Evolutionary conservation across 2,113 vertebrate genomes (phyloP).

Genomic region (Otis tarda): DNA sequence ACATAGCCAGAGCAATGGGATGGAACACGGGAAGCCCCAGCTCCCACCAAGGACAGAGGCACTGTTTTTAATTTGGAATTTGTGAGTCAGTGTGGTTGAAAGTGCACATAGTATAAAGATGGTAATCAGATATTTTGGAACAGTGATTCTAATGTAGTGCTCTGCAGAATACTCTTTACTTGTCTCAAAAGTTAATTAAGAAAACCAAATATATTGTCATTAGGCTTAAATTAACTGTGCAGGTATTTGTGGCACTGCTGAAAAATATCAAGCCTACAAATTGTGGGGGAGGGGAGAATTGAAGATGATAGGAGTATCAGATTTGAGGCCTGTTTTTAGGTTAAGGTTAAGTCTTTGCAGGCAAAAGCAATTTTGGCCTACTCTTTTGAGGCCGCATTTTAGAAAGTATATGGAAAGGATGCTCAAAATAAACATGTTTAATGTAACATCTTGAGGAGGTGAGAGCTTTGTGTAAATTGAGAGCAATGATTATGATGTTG

Average conservation of each 20-base stretch:
- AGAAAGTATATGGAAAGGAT: not conserved
- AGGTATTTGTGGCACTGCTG: not conserved
- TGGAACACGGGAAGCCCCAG: not conserved
- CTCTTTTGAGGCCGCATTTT: accelerated
- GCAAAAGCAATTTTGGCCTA: not conserved
- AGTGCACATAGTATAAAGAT: accelerated
- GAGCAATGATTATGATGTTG: not conserved
- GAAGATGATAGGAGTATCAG: not conserved
- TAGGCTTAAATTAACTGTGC: not conserved
- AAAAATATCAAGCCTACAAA: not conserved
- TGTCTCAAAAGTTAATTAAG: not conserved
- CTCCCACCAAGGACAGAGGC: not conserved
- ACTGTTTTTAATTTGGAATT: not conserved
- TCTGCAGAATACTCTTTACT: not conserved
- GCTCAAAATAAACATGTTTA: not conserved
- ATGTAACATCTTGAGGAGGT: not conserved
- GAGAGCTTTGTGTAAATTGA: not conserved
- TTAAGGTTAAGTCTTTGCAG: not conserved
- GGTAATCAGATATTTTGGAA: not conserved
- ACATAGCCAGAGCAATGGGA: not conserved
- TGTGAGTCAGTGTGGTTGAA: not conserved
- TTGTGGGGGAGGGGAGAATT: not conserved
- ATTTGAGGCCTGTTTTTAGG: not conserved
- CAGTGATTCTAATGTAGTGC: not conserved
- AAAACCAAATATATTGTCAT: not conserved